Conservation (phyloP, 64 coral and sea anemone species). For the Pachyseris speciosa region DNA sequence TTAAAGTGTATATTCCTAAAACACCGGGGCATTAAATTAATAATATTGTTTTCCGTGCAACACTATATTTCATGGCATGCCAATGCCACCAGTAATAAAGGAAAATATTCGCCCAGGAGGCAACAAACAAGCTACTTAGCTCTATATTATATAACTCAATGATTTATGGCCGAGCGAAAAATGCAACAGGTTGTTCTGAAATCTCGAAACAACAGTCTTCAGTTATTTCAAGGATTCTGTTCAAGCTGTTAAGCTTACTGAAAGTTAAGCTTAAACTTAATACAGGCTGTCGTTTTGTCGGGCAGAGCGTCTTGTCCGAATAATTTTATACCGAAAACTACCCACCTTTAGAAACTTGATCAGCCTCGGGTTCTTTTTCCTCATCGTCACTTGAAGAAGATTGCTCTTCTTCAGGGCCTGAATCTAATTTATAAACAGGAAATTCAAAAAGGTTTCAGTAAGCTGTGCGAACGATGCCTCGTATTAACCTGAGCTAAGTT, state of each 20-base stretch:
- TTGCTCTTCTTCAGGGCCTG: neutral
- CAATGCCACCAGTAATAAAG: neutral
- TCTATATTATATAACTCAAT: neutral
- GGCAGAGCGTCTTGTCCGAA: too few species aligned
- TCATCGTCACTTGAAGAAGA: constrained; percentile 16
- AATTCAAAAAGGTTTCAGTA: too few species aligned
- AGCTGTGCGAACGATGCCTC: too few species aligned
- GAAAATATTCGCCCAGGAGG: neutral
- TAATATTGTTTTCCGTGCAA: too few species aligned
- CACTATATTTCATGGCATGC: too few species aligned
- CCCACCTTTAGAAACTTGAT: constrained; percentile 6
- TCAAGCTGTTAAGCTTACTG: too few species aligned
- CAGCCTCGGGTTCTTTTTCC: constrained; percentile 13
- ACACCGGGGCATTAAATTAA: too few species aligned
- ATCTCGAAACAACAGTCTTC: neutral
- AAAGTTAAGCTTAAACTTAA: too few species aligned
- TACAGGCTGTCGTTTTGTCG: too few species aligned
- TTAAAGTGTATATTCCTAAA: too few species aligned
- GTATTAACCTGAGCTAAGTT: neutral
- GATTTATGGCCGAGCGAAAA: neutral
- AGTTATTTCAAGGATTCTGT: too few species aligned
- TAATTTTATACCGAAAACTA: neutral
- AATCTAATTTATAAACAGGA: too few species aligned
- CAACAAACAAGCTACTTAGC: neutral
- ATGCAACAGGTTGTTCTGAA: neutral